These are phyloP conservation scores for Phoebastria nigripes DNA, from an alignment of 2,797 vertebrate genomes.

Conservation along the genomic window DNA sequence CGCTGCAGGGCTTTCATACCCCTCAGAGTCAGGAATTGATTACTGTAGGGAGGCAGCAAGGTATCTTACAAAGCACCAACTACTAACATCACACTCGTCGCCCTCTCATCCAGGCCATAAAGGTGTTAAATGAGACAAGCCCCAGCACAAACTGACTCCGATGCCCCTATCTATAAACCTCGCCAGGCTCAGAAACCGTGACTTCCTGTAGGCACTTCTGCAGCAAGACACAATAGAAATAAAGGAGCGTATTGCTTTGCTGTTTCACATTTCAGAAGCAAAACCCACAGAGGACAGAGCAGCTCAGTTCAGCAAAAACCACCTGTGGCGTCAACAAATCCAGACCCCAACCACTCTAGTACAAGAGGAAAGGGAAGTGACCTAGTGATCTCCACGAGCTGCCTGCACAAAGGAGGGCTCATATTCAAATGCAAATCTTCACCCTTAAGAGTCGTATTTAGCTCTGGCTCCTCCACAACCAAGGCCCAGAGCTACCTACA, in stretches of 20 bases:
- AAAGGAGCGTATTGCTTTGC: neutral
- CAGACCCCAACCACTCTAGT: neutral
- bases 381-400: rapidly evolving
- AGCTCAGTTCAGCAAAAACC: neutral
- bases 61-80: neutral
- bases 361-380: neutral
- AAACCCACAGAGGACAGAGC: neutral
- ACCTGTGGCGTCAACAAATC: neutral
- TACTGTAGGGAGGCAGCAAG: neutral
- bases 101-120: neutral
- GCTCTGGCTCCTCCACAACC: neutral
- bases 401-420: neutral
- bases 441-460: neutral
- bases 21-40: neutral
- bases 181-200: neutral
- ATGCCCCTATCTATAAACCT: neutral
- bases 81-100: neutral
- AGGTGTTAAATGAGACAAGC: neutral
- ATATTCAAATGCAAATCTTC: neutral
- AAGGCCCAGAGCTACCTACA: neutral
- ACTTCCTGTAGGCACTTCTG: neutral
- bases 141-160: neutral
- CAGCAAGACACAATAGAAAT: neutral
- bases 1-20: neutral
- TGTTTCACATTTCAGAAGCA: neutral